A percentile compares a stretch with the other conserved stretches of the same genome.
These are phyloP conservation scores for Pachycephala philippinensis DNA, from an alignment of 2,113 vertebrate genomes.

Conservation along the genomic window DNA sequence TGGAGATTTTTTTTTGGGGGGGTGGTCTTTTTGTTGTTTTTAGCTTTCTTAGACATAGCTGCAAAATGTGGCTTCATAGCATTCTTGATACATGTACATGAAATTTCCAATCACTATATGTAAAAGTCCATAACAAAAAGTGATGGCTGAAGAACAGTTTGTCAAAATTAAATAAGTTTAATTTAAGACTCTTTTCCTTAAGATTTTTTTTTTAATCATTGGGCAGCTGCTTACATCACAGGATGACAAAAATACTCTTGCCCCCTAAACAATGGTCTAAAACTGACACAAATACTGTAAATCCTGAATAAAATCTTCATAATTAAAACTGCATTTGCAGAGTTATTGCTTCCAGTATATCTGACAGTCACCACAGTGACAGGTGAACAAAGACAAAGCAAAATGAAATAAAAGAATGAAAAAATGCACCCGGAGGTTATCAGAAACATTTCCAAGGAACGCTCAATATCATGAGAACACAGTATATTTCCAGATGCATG, in stretches of 20 bases:
- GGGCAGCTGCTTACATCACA: neutral
- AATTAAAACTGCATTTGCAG: neutral
- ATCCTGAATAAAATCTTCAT: neutral
- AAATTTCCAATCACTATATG: neutral
- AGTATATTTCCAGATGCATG: neutral
- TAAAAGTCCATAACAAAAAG: neutral
- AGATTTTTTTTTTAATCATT: neutral
- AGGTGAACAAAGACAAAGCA: neutral
- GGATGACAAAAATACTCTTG: neutral
- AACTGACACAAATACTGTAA: neutral
- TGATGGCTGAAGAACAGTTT: neutral
- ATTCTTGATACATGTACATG: neutral
- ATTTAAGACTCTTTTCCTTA: neutral
- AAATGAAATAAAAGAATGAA: neutral
- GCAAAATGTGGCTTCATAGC: neutral
- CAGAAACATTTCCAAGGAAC: neutral
- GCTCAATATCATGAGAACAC: neutral
- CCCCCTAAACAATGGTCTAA: neutral
- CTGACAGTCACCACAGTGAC: neutral
- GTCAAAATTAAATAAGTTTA: neutral
- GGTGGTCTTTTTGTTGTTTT: neutral
- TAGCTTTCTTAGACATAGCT: neutral
- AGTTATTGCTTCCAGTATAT: neutral
- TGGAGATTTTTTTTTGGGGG: neutral
- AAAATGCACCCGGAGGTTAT: neutral